These are phyloP conservation scores for Saguinus midas DNA, from an alignment of 2,113 vertebrate genomes.

Conservation along the genomic window DNA sequence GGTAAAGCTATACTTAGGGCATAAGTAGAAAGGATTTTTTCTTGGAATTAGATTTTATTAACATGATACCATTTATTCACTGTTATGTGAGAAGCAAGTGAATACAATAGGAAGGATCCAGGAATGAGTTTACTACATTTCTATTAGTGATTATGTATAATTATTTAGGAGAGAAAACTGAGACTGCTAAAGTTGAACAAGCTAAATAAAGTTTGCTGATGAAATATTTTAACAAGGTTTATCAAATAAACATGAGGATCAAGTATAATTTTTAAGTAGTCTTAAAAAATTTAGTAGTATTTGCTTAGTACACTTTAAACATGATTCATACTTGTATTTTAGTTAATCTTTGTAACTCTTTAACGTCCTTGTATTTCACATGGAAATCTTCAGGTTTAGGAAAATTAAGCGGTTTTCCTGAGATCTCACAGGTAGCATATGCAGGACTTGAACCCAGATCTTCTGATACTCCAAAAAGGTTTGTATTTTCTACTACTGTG, in stretches of 20 bases:
- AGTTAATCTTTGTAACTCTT: background rate
- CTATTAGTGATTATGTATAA: background rate
- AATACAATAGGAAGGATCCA: background rate
- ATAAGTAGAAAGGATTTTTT: conserved; percentile 15
- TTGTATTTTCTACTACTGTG: background rate
- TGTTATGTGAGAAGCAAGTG: conserved; percentile 11
- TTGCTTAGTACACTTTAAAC: background rate
- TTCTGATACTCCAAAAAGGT: background rate
- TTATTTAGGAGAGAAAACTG: conserved; percentile 19
- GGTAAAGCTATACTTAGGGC: background rate
- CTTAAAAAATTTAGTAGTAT: conserved; percentile 29
- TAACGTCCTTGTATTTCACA: background rate
- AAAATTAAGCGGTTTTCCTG: background rate
- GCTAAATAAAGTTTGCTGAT: background rate
- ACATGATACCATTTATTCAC: background rate
- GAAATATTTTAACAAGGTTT: background rate
- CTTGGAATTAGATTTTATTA: conserved; percentile 34
- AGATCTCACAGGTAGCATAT: background rate
- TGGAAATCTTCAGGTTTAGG: background rate
- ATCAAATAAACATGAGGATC: background rate
- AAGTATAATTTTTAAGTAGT: conserved; percentile 13
- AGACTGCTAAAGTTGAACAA: conserved; percentile 14
- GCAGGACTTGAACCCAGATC: background rate
- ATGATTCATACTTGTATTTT: background rate
- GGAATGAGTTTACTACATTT: background rate